Percentiles rank a stretch among this genome's conserved stretches.
These are phyloP conservation scores for Oreortyx pictus DNA, from an alignment of 2,797 vertebrate genomes.

Conservation along the genomic window DNA sequence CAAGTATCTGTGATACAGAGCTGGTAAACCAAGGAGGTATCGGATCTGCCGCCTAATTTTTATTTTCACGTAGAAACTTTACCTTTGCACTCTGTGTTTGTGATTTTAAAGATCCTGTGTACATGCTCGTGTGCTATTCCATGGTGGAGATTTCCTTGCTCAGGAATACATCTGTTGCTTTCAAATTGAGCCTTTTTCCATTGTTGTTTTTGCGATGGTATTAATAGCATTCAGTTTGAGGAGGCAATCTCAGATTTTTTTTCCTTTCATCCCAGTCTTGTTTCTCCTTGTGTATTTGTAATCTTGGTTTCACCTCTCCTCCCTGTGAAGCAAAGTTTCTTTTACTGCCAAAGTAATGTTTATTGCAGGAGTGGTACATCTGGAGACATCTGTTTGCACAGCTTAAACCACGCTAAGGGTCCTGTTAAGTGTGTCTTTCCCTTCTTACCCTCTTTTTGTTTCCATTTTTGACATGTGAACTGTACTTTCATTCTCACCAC, in stretches of 20 bases:
- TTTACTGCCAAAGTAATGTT: slow-evolving; percentile 44
- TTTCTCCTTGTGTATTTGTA: slow-evolving; percentile 37
- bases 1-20: slow-evolving; percentile 24
- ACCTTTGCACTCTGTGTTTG: background rate
- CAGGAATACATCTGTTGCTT: slow-evolving; percentile 63
- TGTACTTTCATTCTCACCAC: slow-evolving; percentile 10
- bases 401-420: slow-evolving; percentile 29
- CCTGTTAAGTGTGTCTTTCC: slow-evolving; percentile 21
- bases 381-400: slow-evolving; percentile 47
- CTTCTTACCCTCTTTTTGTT: slow-evolving; percentile 35
- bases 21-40: slow-evolving; percentile 28
- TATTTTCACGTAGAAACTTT: slow-evolving; percentile 18
- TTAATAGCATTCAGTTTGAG: slow-evolving; percentile 30
- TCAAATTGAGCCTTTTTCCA: slow-evolving; percentile 18
- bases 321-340: slow-evolving; percentile 24
- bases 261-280: background rate
- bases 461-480: slow-evolving; percentile 25
- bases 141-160: background rate
- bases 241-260: background rate
- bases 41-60: background rate
- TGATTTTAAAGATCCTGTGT: background rate
- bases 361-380: slow-evolving; percentile 53
- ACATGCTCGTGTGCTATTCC: background rate
- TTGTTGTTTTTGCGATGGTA: slow-evolving; percentile 38
- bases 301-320: slow-evolving; percentile 26